A percentile compares a stretch with the other conserved stretches of the same genome.
Evolutionary conservation across 2,888 invertebrate genomes (phyloP).

Genomic region (Halictus quadricinctus): DNA sequence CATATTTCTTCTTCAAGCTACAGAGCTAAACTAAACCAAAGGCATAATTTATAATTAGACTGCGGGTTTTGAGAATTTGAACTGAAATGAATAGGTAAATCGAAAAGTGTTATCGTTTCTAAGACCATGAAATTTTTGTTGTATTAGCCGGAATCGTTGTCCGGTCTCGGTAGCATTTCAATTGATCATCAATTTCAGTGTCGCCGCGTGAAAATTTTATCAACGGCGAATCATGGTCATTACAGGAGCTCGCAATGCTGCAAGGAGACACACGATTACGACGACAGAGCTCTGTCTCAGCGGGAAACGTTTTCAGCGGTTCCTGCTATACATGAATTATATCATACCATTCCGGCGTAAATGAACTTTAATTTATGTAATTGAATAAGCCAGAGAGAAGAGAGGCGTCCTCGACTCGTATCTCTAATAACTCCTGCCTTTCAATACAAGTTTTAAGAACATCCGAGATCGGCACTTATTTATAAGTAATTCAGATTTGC

Average conservation of each 20-base stretch:
- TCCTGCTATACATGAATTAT: slow-evolving; percentile 39
- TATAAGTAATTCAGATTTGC: slow-evolving; percentile 65
- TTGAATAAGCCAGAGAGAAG: slow-evolving; percentile 42
- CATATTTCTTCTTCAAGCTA: background rate
- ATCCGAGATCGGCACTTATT: slow-evolving; percentile 62
- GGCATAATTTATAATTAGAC: background rate
- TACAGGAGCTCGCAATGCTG: background rate
- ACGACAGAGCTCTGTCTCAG: background rate
- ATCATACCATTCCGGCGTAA: slow-evolving; percentile 39
- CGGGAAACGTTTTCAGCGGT: background rate
- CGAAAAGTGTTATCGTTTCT: no score
- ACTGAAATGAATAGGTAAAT: no score
- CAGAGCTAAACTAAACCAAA: background rate
- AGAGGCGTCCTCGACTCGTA: slow-evolving; percentile 37
- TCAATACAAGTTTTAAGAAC: slow-evolving; percentile 57
- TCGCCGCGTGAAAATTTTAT: background rate
- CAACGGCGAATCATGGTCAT: background rate
- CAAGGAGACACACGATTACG: slow-evolving; percentile 20
- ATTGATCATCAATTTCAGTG: background rate
- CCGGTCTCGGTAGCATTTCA: background rate
- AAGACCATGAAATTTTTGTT: background rate
- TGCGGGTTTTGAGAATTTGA: background rate
- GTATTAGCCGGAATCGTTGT: background rate
- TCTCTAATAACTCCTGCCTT: slow-evolving; percentile 46
- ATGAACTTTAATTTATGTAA: slow-evolving; percentile 60